Evolutionary conservation across 2,113 vertebrate species (phyloP).

Genomic region (Chloropsis cyanopogon): DNA sequence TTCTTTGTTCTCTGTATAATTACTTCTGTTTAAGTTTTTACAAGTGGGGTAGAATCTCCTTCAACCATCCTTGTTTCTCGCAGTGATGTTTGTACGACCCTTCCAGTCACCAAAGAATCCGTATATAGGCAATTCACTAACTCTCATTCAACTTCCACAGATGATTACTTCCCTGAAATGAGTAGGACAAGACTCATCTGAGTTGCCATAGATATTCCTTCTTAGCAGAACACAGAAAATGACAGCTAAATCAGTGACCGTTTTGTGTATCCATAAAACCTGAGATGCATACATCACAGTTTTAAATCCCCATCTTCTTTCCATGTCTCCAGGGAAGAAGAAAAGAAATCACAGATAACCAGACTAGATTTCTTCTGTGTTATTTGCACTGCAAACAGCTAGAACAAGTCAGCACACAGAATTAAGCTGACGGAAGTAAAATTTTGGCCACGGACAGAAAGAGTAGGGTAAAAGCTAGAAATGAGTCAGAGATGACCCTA

Average conservation of each 20-base stretch:
- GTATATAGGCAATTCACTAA: not conserved
- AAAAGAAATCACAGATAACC: not conserved
- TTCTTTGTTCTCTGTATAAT: not conserved
- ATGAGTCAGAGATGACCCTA: conserved; percentile 54
- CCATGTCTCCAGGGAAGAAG: not conserved
- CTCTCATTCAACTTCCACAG: not conserved
- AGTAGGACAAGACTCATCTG: not conserved
- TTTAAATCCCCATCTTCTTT: not conserved
- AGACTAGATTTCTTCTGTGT: not conserved
- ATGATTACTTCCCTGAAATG: not conserved
- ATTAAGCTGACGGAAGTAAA: conserved; percentile 18
- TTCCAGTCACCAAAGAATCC: not conserved
- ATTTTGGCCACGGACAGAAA: not conserved
- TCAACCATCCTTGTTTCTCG: not conserved
- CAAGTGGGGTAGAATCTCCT: not conserved
- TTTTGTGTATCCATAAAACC: not conserved
- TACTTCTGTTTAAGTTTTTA: not conserved
- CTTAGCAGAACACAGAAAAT: not conserved
- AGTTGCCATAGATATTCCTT: not conserved
- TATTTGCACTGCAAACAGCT: conserved; percentile 1
- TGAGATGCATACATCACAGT: not conserved
- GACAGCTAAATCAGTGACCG: not conserved
- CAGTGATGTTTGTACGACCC: not conserved
- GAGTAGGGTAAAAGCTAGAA: conserved; percentile 21
- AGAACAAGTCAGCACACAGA: conserved; percentile 24